Base-by-base conservation (phyloP, 2,113 vertebrate species). In the Glareola pratincola region DNA sequence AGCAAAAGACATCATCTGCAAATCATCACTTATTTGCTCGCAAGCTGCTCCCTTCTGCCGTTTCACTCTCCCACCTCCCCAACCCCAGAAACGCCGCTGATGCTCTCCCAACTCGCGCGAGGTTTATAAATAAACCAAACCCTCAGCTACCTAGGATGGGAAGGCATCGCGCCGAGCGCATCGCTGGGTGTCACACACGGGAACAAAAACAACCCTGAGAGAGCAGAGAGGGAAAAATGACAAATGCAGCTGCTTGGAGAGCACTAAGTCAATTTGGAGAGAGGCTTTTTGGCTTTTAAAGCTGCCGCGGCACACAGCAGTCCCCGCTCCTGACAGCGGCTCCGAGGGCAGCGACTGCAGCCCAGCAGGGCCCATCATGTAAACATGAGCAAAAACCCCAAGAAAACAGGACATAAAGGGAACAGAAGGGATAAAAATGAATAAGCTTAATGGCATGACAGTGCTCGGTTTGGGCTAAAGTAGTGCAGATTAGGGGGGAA, bases 81-180 rank as follows among this genome's bases (percentile, higher is more conserved):
- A 39, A 63, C 54, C 10, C 81, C 4, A 1, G 68, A 22, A 69
- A 51, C 7, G 54, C 73, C 88, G 62, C 51, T 5, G 47, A 63
- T 62, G 73, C 85, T 92, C 71, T 72, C 53, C 80, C 27, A 77
- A 43, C 36, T 57, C 0, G 7, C 1, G 6, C 14, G 3, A 32
- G 36, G 9, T 83, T 82, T 87, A 92, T 68, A 88, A 94, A 94
- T 72, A 94, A 93, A 77, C 39, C 76, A 67, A 83, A 77, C 12
- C 29, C 77, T 45, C 75, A 22, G 71, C 72, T 81, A 77, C 85
- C 73, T 72, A 8, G 68, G 68, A 59, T 19, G 83, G 83, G 27
- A 71, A 86, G 48, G 66, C 73, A 37, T 21, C 5, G 0, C 26
- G 68, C 68, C 63, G 82, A 84, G 94, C 9, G 5, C 82, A 50